phyloP scores from a whole-genome alignment of 30 jellyfish, hydroid and myxozoan species.

The Sanderia malayensis region DNA sequence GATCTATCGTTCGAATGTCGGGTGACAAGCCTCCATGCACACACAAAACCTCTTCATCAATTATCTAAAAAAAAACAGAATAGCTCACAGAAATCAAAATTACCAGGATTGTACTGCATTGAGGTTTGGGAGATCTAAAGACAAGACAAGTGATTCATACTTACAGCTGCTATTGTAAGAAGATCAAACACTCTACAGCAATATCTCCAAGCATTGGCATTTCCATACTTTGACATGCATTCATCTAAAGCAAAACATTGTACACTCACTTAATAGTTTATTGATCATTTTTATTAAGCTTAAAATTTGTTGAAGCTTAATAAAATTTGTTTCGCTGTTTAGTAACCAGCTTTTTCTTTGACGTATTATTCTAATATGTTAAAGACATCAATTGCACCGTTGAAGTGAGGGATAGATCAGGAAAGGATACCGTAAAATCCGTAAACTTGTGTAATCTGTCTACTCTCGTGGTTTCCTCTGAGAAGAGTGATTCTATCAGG shows the following conservation, averaged over 20 bases:
- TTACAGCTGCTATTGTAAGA: slow-evolving; percentile 94
- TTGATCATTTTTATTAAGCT: too few species aligned
- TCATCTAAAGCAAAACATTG: too few species aligned
- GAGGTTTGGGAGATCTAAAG: slow-evolving; percentile 1
- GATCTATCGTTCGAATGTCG: slow-evolving; percentile 82
- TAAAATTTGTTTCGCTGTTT: too few species aligned
- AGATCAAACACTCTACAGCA: slow-evolving; percentile 95
- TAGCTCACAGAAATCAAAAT: too few species aligned
- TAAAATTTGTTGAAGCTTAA: too few species aligned
- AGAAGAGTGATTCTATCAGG: slow-evolving; percentile 86
- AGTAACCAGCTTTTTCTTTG: too few species aligned
- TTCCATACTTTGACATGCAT: slow-evolving; percentile 97
- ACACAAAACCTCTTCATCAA: slow-evolving; percentile 92
- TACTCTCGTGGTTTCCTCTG: slow-evolving; percentile 97
- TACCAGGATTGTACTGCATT: too few species aligned
- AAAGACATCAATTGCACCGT: too few species aligned
- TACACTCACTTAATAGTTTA: too few species aligned
- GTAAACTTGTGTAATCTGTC: slow-evolving; percentile 95
- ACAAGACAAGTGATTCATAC: slow-evolving; percentile 14
- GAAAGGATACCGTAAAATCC: slow-evolving; percentile 93
- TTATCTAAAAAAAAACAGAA: slow-evolving; percentile 69
- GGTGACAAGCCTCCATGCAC: slow-evolving; percentile 99
- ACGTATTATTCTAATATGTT: too few species aligned
- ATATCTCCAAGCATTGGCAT: slow-evolving; percentile 95
- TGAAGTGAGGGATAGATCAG: too few species aligned